phyloP scores from a whole-genome alignment of 1,140 invertebrate genomes.

The Scylla paramamosain region DNA sequence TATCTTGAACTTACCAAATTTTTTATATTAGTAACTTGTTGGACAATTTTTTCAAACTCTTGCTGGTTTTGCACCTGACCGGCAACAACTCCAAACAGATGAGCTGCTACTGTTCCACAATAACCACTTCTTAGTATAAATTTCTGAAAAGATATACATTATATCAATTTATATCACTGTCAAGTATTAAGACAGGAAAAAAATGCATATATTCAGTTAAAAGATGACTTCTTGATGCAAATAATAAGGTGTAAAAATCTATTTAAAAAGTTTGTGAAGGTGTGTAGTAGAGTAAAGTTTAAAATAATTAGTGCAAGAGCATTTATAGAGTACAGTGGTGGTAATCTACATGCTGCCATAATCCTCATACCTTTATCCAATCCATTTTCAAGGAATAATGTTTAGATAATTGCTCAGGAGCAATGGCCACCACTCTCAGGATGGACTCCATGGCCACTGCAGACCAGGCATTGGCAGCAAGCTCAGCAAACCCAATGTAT shows the following conservation, averaged over 20 bases:
- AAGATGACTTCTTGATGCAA: too few species aligned
- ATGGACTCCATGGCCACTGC: slow-evolving; percentile 85
- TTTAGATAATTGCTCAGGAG: slow-evolving; percentile 83
- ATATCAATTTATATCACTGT: too few species aligned
- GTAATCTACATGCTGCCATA: too few species aligned
- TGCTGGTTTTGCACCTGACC: slow-evolving; percentile 80
- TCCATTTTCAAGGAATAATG: slow-evolving; percentile 83
- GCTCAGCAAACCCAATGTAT: slow-evolving; percentile 77
- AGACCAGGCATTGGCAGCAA: slow-evolving; percentile 79
- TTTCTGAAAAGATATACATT: slow-evolving; percentile 66
- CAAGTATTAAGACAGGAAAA: too few species aligned
- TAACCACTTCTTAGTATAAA: slow-evolving; percentile 88
- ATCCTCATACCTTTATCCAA: slow-evolving; percentile 81
- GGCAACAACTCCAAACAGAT: slow-evolving; percentile 86
- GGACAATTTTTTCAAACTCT: slow-evolving; percentile 78
- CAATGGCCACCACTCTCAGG: slow-evolving; percentile 87
- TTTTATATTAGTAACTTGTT: slow-evolving; percentile 78
- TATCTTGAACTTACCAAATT: slow-evolving; percentile 77
- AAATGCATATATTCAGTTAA: too few species aligned
- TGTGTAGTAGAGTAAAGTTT: too few species aligned
- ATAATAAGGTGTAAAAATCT: too few species aligned
- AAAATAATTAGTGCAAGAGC: too few species aligned
- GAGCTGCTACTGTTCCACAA: slow-evolving; percentile 84
- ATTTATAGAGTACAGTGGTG: too few species aligned
- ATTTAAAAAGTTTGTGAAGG: too few species aligned